Base-by-base conservation (phyloP, 2,113 vertebrate genomes). In the Nycticryphes semicollaris region DNA sequence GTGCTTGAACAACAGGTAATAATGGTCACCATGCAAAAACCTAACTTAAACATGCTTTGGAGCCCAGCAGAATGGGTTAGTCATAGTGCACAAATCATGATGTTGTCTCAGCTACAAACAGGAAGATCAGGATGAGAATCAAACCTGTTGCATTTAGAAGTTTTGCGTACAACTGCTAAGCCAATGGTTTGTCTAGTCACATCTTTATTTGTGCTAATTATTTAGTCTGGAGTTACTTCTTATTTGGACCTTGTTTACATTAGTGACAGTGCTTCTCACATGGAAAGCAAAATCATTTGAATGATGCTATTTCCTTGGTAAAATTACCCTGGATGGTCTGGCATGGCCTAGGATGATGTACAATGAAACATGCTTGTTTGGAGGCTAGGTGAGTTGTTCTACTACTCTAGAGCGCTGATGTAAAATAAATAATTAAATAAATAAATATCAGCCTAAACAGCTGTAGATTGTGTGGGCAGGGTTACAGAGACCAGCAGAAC, bases 211-310 rank as follows among this genome's bases (percentile, higher is more conserved):
- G 33, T 59, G 17, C 80, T 68, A 84, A 73, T 95, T 94, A 73
- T 95, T 94, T 93, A 56, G 72, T 92, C 90, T 85, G 78, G 22
- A 86, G 27, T 68, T 14, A 93, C 60, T 87, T 51, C n/a, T 80
- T 81, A 47, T 57, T 67, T 96, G 50, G 68, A 31, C 33, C 59
- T 23, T 81, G 75, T 93, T 95, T 96, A 37, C 39, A 35, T 75
- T 81, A 76, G 27, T 88, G 86, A 89, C 23, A 78, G 50, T 86
- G 66, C 8, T 89, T 88, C 69, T 80, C 35, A 74, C 69, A 23
- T 59, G 82, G 84, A 88, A 94, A 88, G 51, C 47, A 14, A 66
- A 72, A 84, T 83, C 0, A 37, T 90, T 93, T 50, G 74, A 43
- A 43, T 78, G 9, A 17, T 82, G 21, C 18, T 56, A 1, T 41